Percentiles rank a stretch among this genome's conserved stretches.
These are phyloP conservation scores for Phlogophora meticulosa DNA, from an alignment of 2,888 invertebrate genomes.

Conservation along the genomic window DNA sequence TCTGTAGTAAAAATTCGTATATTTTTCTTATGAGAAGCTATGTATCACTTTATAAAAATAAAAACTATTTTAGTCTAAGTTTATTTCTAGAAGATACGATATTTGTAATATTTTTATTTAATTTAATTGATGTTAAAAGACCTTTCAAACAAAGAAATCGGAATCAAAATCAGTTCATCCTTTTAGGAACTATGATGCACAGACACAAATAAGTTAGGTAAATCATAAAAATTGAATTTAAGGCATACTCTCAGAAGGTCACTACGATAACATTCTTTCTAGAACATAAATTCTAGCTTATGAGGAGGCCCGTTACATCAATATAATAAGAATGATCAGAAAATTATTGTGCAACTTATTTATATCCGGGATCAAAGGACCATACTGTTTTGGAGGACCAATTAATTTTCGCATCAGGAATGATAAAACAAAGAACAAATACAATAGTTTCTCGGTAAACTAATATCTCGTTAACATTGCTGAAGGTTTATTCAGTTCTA, in stretches of 20 bases:
- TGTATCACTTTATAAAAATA: too few species aligned
- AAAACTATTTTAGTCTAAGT: too few species aligned
- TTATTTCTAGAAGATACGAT: too few species aligned
- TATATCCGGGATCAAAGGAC: constrained; percentile 21
- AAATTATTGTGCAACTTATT: neutral
- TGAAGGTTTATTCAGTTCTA: constrained; percentile 28
- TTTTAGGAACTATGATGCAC: too few species aligned
- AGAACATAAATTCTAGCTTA: too few species aligned
- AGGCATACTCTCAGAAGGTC: neutral
- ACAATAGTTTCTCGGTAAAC: neutral
- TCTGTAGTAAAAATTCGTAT: neutral
- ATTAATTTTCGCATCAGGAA: neutral
- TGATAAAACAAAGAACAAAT: neutral
- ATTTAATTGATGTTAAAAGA: too few species aligned
- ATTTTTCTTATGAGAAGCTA: neutral
- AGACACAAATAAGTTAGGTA: neutral
- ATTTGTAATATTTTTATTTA: too few species aligned
- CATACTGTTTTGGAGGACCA: constrained; percentile 1
- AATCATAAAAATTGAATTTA: neutral
- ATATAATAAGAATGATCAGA: neutral
- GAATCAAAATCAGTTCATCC: too few species aligned
- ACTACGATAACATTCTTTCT: neutral
- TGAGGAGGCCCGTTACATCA: neutral
- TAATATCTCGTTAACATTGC: constrained; percentile 9
- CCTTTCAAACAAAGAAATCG: too few species aligned